Conservation (phyloP, 1,140 invertebrate species). For the Drosophila nigromelanica region DNA sequence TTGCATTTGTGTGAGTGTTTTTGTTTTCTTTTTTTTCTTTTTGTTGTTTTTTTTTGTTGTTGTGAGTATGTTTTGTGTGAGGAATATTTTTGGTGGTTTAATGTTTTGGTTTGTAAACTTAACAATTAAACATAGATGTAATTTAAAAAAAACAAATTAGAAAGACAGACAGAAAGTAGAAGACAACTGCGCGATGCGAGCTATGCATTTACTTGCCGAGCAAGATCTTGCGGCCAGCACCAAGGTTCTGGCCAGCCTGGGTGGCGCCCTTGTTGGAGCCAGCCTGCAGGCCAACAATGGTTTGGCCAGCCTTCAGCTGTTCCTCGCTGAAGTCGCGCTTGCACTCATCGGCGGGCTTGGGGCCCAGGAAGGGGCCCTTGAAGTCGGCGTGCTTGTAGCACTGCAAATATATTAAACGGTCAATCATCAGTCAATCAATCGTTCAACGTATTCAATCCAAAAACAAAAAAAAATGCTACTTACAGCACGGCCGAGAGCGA, state of each 20-base stretch:
- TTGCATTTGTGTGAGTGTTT: conserved; percentile 54
- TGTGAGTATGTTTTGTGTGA: conserved; percentile 52
- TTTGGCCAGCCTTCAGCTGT: conserved; percentile 94
- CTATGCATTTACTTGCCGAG: conserved; percentile 90
- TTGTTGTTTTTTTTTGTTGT: conserved; percentile 36
- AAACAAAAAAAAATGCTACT: conserved; percentile 81
- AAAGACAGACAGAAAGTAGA: conserved; percentile 39
- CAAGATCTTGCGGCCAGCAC: conserved; percentile 94
- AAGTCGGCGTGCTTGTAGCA: conserved; percentile 95
- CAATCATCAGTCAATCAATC: background rate
- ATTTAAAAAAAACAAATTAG: conserved; percentile 24
- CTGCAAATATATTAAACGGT: conserved; percentile 84
- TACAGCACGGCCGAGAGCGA: conserved; percentile 95
- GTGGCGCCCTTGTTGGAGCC: conserved; percentile 98
- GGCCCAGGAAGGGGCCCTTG: conserved; percentile 94
- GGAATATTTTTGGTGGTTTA: conserved; percentile 66
- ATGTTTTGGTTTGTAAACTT: conserved; percentile 41
- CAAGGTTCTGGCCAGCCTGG: conserved; percentile 96
- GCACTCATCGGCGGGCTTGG: conserved; percentile 95
- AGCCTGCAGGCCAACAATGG: conserved; percentile 96
- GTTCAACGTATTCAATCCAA: background rate
- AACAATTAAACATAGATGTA: conserved; percentile 44
- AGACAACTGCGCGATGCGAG: background rate
- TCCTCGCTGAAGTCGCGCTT: conserved; percentile 96
- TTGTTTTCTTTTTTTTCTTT: too few species aligned